Evolutionary conservation across 2,888 invertebrate genomes (phyloP).

Genomic region (Temnothorax unifasciatus): DNA sequence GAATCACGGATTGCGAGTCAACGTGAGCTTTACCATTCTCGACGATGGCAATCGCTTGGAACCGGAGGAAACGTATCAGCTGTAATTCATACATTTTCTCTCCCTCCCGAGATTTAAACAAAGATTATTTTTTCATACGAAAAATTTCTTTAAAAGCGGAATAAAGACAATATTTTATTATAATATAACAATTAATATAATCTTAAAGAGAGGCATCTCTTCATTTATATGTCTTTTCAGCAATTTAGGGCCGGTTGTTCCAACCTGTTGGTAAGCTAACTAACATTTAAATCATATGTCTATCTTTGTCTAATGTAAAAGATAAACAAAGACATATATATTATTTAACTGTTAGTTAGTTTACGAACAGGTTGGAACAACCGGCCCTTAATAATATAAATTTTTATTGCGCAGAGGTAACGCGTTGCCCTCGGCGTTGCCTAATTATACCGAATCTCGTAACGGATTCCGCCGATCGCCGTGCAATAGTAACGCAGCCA

Average conservation of each 20-base stretch:
- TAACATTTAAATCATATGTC: too few species aligned
- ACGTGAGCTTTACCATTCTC: slow-evolving; percentile 64
- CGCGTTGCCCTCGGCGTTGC: too few species aligned
- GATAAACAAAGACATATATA: too few species aligned
- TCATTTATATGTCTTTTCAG: not conserved
- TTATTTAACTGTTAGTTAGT: too few species aligned
- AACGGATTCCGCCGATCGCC: slow-evolving; percentile 12
- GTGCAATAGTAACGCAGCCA: not conserved
- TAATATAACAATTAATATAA: not conserved
- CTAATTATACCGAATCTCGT: not conserved
- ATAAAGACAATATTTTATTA: not conserved
- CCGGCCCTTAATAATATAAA: slow-evolving; percentile 54
- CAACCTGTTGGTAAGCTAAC: too few species aligned
- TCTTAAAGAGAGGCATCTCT: not conserved
- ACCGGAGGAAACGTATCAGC: slow-evolving; percentile 17
- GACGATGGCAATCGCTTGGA: slow-evolving; percentile 38
- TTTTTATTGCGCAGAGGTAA: slow-evolving; percentile 19
- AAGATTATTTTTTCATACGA: not conserved
- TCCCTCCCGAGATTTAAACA: not conserved
- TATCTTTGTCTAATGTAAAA: too few species aligned
- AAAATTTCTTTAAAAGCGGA: not conserved
- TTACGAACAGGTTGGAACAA: too few species aligned
- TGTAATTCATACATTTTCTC: slow-evolving; percentile 26
- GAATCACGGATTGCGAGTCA: slow-evolving; percentile 52
- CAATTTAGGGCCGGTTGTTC: too few species aligned